Evolutionary conservation across 1,140 invertebrate genomes (phyloP).

Genomic region (Mamestra configurata): DNA sequence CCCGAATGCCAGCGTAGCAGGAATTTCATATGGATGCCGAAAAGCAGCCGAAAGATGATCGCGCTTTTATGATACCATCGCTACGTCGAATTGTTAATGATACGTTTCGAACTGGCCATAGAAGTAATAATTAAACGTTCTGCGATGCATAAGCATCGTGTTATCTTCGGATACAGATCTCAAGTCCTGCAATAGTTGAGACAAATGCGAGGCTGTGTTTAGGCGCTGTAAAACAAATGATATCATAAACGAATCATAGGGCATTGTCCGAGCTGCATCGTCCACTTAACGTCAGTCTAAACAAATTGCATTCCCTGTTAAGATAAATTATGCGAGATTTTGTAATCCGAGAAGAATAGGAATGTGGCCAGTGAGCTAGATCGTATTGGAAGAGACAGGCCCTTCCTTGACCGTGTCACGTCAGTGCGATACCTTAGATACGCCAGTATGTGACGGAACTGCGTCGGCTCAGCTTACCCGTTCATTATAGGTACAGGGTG

Average conservation of each 20-base stretch:
- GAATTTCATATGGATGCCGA: slow-evolving; percentile 61
- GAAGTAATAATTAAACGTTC: slow-evolving; percentile 67
- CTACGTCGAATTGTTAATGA: slow-evolving; percentile 81
- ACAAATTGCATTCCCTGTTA: slow-evolving; percentile 69
- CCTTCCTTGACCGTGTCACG: slow-evolving; percentile 33
- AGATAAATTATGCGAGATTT: slow-evolving; percentile 73
- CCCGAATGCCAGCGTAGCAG: slow-evolving; percentile 61
- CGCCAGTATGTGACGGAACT: slow-evolving; percentile 21
- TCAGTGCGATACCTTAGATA: slow-evolving; percentile 6
- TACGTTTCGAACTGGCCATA: slow-evolving; percentile 64
- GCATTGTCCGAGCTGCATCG: slow-evolving; percentile 6
- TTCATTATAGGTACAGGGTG: not conserved
- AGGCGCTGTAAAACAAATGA: slow-evolving; percentile 47
- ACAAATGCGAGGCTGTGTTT: slow-evolving; percentile 29
- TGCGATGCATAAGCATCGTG: slow-evolving; percentile 32
- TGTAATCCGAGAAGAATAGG: slow-evolving; percentile 64
- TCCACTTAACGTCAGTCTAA: slow-evolving; percentile 52
- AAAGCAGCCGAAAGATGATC: slow-evolving; percentile 68
- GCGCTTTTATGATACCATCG: slow-evolving; percentile 70
- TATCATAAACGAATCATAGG: slow-evolving; percentile 28
- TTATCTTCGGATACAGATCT: slow-evolving; percentile 31
- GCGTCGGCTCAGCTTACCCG: not conserved
- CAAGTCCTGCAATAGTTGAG: slow-evolving; percentile 4
- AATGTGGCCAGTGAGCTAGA: slow-evolving; percentile 47
- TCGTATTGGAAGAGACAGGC: slow-evolving; percentile 30